Conservation (phyloP, 2,888 invertebrate genomes). For the Conistra vaccinii region DNA sequence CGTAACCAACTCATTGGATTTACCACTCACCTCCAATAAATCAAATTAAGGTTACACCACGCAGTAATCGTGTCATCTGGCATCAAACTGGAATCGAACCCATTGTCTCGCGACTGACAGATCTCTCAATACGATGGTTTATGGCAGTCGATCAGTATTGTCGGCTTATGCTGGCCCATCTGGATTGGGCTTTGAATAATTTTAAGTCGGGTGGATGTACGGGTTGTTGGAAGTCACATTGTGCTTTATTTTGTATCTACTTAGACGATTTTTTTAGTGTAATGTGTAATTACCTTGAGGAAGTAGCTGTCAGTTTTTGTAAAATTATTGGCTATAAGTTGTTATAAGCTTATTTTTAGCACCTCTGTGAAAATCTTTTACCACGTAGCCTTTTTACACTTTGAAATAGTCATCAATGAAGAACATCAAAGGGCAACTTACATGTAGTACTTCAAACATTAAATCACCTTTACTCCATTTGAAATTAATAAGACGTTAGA, state of each 20-base stretch:
- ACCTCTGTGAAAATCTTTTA: no score
- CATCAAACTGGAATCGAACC: constrained; percentile 82
- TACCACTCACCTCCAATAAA: constrained; percentile 45
- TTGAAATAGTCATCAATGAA: not conserved
- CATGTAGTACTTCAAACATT: no score
- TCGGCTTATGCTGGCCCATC: constrained; percentile 83
- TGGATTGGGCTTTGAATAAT: constrained; percentile 79
- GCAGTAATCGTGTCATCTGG: constrained; percentile 80
- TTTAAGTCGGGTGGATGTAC: constrained; percentile 69
- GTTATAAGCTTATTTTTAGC: no score
- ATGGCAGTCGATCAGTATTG: constrained; percentile 89
- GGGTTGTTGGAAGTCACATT: constrained; percentile 22
- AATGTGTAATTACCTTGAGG: no score
- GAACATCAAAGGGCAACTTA: no score
- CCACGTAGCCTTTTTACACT: not conserved
- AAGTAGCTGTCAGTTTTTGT: no score
- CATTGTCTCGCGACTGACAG: constrained; percentile 87
- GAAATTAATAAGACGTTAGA: no score
- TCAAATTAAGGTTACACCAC: constrained; percentile 58
- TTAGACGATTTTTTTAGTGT: not conserved
- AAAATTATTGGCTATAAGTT: no score
- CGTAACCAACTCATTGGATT: constrained; percentile 10
- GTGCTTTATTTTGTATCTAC: no score
- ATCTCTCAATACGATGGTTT: constrained; percentile 87
- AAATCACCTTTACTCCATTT: no score